Conservation (phyloP, 2,888 invertebrate genomes). For the Cylindroiulus punctatus region DNA sequence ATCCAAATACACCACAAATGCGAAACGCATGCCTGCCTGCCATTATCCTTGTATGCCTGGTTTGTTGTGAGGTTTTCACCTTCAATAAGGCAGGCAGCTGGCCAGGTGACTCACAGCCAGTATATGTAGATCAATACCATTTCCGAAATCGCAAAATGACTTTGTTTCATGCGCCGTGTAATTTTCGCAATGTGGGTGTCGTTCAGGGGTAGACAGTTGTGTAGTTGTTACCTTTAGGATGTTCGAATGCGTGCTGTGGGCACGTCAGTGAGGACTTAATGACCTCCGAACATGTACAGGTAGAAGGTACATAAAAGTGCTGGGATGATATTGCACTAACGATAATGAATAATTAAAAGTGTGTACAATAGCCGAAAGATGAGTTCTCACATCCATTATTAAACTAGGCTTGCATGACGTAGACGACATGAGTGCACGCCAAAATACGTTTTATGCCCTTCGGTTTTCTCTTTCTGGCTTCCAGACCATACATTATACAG, state of each 20-base stretch:
- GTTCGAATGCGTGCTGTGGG: not conserved
- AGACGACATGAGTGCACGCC: not conserved
- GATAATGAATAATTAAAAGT: not conserved
- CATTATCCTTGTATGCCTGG: too few species aligned
- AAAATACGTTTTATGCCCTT: not conserved
- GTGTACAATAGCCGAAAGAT: slow-evolving; percentile 9
- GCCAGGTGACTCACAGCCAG: not conserved
- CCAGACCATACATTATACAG: not conserved
- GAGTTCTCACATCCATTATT: slow-evolving; percentile 38
- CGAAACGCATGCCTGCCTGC: slow-evolving; percentile 4
- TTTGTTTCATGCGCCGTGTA: not conserved
- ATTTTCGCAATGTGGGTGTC: not conserved
- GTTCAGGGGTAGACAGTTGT: not conserved
- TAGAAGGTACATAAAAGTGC: not conserved
- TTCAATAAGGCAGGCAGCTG: slow-evolving; percentile 31
- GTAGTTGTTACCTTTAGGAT: not conserved
- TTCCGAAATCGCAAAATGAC: not conserved
- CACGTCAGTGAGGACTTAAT: slow-evolving; percentile 11
- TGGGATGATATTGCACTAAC: not conserved
- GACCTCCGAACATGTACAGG: not conserved
- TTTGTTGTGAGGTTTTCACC: not conserved
- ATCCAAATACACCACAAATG: not conserved
- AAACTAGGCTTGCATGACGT: not conserved
- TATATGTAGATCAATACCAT: not conserved
- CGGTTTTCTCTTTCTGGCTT: not conserved